These are phyloP conservation scores for Idris sp. DNA, from an alignment of 1,140 invertebrate genomes.

Conservation along the genomic window DNA sequence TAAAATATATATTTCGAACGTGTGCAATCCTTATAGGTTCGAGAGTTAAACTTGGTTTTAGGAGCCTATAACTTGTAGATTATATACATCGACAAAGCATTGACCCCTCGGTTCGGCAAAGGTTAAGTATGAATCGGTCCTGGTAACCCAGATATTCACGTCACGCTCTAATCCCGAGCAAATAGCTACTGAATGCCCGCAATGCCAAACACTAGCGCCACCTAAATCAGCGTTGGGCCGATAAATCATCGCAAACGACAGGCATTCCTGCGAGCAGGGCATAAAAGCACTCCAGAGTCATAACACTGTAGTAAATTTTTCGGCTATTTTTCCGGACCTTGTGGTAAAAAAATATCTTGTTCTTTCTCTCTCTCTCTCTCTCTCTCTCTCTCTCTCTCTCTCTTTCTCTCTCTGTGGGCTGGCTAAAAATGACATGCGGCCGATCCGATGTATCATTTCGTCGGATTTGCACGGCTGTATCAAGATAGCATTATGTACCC, in stretches of 20 bases:
- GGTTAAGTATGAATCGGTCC: conserved; percentile 50
- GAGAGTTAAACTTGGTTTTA: too few relatives aligned
- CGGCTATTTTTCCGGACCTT: too few relatives aligned
- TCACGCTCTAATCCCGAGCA: conserved; percentile 47
- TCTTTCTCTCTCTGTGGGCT: too few relatives aligned
- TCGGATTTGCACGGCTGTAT: conserved; percentile 55
- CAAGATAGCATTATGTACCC: conserved; percentile 44
- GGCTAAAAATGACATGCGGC: too few relatives aligned
- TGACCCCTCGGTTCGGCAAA: conserved; percentile 27
- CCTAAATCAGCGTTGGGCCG: conserved; percentile 36
- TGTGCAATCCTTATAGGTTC: too few relatives aligned
- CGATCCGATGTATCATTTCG: conserved; percentile 54
- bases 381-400: too few relatives aligned
- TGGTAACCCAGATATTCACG: conserved; percentile 50
- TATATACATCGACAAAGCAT: neutral
- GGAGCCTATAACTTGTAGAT: too few relatives aligned
- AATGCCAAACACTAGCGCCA: conserved; percentile 46
- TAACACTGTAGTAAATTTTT: too few relatives aligned
- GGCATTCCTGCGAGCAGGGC: conserved; percentile 17
- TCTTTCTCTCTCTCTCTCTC: too few relatives aligned
- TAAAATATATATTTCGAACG: too few relatives aligned
- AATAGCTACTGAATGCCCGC: conserved; percentile 38
- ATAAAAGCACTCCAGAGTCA: conserved; percentile 38
- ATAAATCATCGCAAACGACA: conserved; percentile 51
- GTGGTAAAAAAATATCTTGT: too few relatives aligned